Conservation (phyloP, 1,140 invertebrate genomes). For the Pseudomyrmex gracilis region DNA sequence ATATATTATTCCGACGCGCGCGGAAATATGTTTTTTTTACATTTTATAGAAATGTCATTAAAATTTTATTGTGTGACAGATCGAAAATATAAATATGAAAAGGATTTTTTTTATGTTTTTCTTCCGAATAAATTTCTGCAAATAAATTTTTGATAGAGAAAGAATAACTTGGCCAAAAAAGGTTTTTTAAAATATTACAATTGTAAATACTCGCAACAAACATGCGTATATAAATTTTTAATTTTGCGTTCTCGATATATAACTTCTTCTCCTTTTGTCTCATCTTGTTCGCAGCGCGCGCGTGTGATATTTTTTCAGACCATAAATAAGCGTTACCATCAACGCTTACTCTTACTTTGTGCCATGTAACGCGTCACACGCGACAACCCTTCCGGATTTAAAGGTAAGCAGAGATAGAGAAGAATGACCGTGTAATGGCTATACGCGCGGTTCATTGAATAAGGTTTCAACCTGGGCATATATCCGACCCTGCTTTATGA, state of each 20-base stretch:
- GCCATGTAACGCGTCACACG: conserved; percentile 30
- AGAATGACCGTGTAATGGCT: conserved; percentile 33
- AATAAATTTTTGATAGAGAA: too few species aligned
- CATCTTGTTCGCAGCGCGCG: not conserved
- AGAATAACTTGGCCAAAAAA: too few species aligned
- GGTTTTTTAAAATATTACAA: too few species aligned
- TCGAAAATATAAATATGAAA: too few species aligned
- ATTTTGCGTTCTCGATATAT: not conserved
- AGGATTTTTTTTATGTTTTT: too few species aligned
- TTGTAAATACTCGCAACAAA: too few species aligned
- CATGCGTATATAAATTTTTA: too few species aligned
- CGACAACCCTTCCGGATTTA: conserved; percentile 45
- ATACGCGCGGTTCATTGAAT: conserved; percentile 20
- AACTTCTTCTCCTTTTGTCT: not conserved
- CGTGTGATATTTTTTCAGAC: conserved; percentile 16
- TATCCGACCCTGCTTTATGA: conserved; percentile 8
- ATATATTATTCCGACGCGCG: conserved; percentile 1
- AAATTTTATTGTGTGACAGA: too few species aligned
- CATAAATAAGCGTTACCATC: conserved; percentile 43
- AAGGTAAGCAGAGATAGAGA: conserved; percentile 35
- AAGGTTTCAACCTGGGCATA: conserved; percentile 2
- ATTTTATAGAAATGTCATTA: not conserved
- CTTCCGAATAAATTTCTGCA: too few species aligned
- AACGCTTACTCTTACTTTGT: conserved; percentile 42
- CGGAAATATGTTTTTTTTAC: not conserved